These are phyloP conservation scores for Myathropa florea DNA, from an alignment of 2,888 invertebrate species.

Conservation along the genomic window DNA sequence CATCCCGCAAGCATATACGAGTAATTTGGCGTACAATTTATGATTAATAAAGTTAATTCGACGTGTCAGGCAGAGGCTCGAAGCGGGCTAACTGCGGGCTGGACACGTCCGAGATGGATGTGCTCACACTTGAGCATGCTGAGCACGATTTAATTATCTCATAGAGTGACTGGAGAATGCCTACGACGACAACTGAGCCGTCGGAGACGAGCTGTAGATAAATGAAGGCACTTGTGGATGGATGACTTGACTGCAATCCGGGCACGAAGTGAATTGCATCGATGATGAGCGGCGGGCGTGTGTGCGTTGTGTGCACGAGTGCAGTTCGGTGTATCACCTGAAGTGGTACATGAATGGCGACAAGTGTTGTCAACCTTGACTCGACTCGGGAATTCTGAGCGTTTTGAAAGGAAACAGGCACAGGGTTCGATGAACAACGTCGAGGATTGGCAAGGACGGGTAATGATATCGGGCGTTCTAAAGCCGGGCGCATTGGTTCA, in stretches of 20 bases:
- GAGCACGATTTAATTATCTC: background rate
- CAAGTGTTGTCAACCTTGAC: background rate
- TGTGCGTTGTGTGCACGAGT: too few relatives aligned
- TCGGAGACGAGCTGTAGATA: background rate
- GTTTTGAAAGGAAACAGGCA: background rate
- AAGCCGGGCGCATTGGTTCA: too few relatives aligned
- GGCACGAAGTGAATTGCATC: background rate
- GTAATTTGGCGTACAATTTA: conserved; percentile 38
- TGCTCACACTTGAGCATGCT: background rate
- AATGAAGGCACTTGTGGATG: background rate
- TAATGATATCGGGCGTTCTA: too few relatives aligned
- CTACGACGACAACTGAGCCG: background rate
- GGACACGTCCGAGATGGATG: background rate
- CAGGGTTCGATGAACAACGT: too few relatives aligned
- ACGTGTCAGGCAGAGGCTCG: conserved; percentile 39
- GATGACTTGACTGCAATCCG: background rate
- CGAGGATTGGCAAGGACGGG: too few relatives aligned
- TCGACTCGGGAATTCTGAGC: too few relatives aligned
- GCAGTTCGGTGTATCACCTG: background rate
- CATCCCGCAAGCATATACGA: conserved; percentile 7
- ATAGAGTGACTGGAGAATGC: background rate
- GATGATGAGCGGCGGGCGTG: background rate
- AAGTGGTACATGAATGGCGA: too few relatives aligned
- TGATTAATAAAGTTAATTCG: conserved; percentile 41
- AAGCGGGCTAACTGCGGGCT: background rate